phyloP scores from a whole-genome alignment of 2,113 vertebrate species.

The Hyla sarda region DNA sequence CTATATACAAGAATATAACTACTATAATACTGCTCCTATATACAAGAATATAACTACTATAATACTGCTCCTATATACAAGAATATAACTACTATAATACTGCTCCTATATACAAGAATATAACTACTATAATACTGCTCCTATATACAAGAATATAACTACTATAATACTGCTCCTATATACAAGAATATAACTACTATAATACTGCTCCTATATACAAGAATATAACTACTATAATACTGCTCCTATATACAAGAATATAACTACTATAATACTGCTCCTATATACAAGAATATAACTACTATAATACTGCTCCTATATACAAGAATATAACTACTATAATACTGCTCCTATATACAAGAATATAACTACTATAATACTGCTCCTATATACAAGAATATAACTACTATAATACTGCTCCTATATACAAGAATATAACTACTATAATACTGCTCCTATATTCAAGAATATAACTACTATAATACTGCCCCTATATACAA shows the following conservation, averaged over 20 bases:
- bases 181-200: no score
- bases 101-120: background rate
- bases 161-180: no score
- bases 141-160: no score
- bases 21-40: background rate
- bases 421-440: no score
- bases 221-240: constrained; percentile 11
- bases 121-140: background rate
- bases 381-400: no score
- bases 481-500: no score
- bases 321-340: constrained; percentile 6
- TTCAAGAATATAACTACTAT: no score
- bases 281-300: no score
- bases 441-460: no score
- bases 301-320: no score
- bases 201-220: background rate
- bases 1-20: no score
- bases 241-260: background rate
- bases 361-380: background rate
- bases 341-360: background rate
- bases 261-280: background rate
- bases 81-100: no score
- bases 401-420: background rate
- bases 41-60: constrained; percentile 13
- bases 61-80: background rate